A percentile compares a stretch with the other conserved stretches of the same genome.
These are phyloP conservation scores for Steinernema feltiae DNA, from an alignment of 1,140 invertebrate species.

Conservation along the genomic window DNA sequence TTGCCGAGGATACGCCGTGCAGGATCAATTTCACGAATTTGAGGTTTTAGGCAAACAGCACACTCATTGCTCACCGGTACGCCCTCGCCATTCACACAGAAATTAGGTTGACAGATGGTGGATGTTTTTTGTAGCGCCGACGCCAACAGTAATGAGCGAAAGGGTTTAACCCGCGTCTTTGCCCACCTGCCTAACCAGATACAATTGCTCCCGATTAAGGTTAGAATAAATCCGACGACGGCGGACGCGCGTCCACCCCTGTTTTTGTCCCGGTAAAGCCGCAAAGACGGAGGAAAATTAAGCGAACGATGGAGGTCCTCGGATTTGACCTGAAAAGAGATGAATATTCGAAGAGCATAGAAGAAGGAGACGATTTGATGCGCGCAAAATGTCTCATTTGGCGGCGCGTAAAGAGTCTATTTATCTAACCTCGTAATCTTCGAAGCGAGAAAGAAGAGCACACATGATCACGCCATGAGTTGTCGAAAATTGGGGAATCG, in stretches of 20 bases:
- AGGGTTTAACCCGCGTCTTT: constrained; percentile 6
- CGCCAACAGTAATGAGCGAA: constrained; percentile 8
- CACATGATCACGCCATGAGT: not conserved
- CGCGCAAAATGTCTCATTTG: constrained; percentile 5
- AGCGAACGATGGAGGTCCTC: not conserved
- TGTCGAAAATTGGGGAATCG: not conserved
- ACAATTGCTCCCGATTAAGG: constrained; percentile 2
- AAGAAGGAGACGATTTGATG: constrained; percentile 9
- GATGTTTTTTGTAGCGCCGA: constrained; percentile 13
- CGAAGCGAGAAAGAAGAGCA: constrained; percentile 1
- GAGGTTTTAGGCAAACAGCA: constrained; percentile 8
- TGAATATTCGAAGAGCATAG: not conserved
- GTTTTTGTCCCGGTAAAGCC: not conserved
- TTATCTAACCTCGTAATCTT: constrained; percentile 14
- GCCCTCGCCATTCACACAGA: not conserved
- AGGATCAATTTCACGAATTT: no score
- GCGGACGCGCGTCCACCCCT: not conserved
- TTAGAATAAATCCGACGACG: not conserved
- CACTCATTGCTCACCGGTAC: not conserved
- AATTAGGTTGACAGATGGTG: constrained; percentile 13
- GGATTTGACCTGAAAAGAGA: not conserved
- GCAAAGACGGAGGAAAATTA: not conserved
- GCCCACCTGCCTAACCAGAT: not conserved
- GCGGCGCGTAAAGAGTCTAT: constrained; percentile 11
- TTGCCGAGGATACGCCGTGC: no score